These are phyloP conservation scores for Mystacornis crossleyi DNA, from an alignment of 2,113 vertebrate genomes.

Conservation along the genomic window DNA sequence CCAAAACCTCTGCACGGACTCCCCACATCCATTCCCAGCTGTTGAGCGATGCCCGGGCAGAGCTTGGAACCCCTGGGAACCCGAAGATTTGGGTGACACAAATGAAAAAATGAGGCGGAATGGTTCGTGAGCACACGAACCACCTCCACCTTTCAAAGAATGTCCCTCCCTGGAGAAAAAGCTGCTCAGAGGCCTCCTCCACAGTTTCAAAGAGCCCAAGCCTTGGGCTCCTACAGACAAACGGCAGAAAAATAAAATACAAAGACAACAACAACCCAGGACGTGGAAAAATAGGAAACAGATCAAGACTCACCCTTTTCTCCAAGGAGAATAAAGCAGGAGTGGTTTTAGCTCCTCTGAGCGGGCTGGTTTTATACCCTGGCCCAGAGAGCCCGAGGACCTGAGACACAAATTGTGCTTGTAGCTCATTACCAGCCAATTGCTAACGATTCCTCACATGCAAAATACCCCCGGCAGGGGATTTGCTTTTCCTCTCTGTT, in stretches of 20 bases:
- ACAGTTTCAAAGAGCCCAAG: background rate
- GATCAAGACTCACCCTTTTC: constrained; percentile 13
- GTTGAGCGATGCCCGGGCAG: background rate
- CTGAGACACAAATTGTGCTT: background rate
- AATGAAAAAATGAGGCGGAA: background rate
- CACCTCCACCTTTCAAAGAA: background rate
- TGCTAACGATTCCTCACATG: background rate
- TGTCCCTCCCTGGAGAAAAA: background rate
- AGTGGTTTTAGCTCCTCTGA: background rate
- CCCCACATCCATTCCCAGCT: background rate
- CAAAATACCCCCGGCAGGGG: background rate
- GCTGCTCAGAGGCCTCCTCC: accelerated
- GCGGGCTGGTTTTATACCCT: constrained; percentile 17
- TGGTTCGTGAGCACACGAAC: background rate
- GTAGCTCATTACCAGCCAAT: background rate
- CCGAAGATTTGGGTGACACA: accelerated
- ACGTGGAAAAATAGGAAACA: background rate
- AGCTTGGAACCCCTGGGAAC: background rate
- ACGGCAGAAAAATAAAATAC: background rate
- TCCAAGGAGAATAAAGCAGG: background rate
- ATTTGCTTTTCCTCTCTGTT: background rate
- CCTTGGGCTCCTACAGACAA: background rate
- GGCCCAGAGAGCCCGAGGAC: background rate
- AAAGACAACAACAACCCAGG: background rate
- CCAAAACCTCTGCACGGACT: background rate